Evolutionary conservation across 2,113 vertebrate species (phyloP).

Genomic region (Leuciscus idus): DNA sequence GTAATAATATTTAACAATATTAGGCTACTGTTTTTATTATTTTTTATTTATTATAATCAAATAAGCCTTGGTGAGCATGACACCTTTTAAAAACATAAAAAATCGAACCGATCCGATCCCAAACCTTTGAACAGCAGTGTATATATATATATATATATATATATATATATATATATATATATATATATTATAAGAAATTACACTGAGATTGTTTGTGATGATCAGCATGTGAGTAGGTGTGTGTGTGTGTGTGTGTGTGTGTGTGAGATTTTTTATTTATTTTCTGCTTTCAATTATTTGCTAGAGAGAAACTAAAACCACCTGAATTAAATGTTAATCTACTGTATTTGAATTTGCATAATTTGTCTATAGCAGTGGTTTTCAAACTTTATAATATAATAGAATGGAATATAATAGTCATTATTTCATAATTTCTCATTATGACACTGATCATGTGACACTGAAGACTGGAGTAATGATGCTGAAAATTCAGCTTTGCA

Average conservation of each 20-base stretch:
- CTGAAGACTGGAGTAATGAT: background rate
- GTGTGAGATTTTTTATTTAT: too few species aligned
- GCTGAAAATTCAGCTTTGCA: background rate
- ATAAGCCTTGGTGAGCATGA: too few species aligned
- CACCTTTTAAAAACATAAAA: too few species aligned
- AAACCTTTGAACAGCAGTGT: too few species aligned
- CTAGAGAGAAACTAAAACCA: background rate
- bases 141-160: too few species aligned
- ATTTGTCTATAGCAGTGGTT: background rate
- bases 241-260: background rate
- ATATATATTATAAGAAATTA: background rate
- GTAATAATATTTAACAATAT: too few species aligned
- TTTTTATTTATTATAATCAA: too few species aligned
- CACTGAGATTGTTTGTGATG: background rate
- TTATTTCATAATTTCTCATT: background rate
- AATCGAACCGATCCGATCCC: too few species aligned
- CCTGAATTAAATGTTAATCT: background rate
- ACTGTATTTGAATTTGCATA: background rate
- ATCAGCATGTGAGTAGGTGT: background rate
- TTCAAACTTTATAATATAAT: background rate
- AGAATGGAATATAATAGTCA: background rate
- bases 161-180: too few species aligned
- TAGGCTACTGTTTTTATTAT: too few species aligned
- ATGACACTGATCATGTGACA: background rate
- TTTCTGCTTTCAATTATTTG: background rate